A percentile compares a stretch with the other conserved stretches of the same genome.
phyloP scores from a whole-genome alignment of 2,113 vertebrate species.

The Chamaea fasciata region DNA sequence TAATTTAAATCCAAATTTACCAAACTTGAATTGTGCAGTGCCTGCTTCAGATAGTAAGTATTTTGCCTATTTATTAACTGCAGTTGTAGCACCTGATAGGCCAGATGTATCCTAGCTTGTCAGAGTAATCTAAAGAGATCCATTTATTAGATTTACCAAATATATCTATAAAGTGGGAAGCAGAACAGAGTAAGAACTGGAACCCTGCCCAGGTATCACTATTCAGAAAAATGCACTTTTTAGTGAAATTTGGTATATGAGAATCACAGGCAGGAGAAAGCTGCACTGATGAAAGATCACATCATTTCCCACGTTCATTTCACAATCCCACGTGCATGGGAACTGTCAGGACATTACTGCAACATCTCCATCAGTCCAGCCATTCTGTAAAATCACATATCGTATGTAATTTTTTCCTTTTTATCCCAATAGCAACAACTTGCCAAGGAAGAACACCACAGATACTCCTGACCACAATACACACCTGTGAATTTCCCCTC shows the following conservation, averaged over 20 bases:
- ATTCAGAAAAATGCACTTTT: neutral
- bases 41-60: neutral
- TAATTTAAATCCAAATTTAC: neutral
- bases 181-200: neutral
- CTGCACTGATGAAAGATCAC: neutral
- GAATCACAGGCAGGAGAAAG: neutral
- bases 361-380: neutral
- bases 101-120: neutral
- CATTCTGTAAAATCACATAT: neutral
- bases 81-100: neutral
- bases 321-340: neutral
- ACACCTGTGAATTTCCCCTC: neutral
- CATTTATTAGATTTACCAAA: neutral
- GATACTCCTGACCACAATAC: neutral
- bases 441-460: neutral
- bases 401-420: neutral
- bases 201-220: neutral
- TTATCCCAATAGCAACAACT: neutral
- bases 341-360: neutral
- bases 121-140: neutral
- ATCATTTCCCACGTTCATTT: neutral
- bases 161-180: neutral
- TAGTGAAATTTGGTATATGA: neutral
- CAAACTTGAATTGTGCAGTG: neutral
- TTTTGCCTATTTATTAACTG: neutral